Conservation (phyloP, 2,113 vertebrate species). For the Falcunculus frontatus region DNA sequence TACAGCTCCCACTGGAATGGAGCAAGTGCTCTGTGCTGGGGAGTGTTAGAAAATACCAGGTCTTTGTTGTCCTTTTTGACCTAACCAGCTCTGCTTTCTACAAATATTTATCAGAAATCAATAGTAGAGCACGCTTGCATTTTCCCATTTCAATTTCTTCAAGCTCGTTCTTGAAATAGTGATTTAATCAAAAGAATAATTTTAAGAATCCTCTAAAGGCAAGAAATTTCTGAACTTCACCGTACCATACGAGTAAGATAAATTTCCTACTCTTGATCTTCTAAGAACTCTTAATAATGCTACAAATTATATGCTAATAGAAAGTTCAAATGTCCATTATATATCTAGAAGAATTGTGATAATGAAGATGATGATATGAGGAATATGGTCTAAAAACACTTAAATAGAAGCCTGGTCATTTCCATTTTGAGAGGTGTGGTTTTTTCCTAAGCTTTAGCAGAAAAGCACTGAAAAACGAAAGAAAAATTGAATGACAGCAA, state of each 20-base stretch:
- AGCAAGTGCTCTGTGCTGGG: not conserved
- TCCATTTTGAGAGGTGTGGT: not conserved
- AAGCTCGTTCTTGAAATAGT: not conserved
- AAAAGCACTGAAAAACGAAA: not conserved
- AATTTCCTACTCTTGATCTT: slow-evolving; percentile 31
- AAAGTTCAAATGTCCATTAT: not conserved
- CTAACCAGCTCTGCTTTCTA: not conserved
- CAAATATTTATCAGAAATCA: not conserved
- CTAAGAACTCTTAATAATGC: not conserved
- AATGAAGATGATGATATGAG: not conserved
- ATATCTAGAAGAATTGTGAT: not conserved
- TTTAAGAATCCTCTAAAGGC: not conserved
- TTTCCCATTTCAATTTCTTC: not conserved
- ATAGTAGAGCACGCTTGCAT: not conserved
- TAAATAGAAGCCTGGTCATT: not conserved
- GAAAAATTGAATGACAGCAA: not conserved
- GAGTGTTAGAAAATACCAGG: not conserved
- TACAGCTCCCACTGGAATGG: not conserved
- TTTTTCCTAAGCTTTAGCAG: not conserved
- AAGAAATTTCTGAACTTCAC: slow-evolving; percentile 25
- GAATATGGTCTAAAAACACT: not conserved
- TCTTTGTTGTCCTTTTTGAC: not conserved
- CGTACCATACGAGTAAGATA: not conserved
- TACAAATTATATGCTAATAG: slow-evolving; percentile 4
- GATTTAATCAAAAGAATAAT: slow-evolving; percentile 34